Percentiles rank a stretch among this genome's conserved stretches.
Conservation (phyloP, 2,113 vertebrate species). For the Crotalus horridus region DNA sequence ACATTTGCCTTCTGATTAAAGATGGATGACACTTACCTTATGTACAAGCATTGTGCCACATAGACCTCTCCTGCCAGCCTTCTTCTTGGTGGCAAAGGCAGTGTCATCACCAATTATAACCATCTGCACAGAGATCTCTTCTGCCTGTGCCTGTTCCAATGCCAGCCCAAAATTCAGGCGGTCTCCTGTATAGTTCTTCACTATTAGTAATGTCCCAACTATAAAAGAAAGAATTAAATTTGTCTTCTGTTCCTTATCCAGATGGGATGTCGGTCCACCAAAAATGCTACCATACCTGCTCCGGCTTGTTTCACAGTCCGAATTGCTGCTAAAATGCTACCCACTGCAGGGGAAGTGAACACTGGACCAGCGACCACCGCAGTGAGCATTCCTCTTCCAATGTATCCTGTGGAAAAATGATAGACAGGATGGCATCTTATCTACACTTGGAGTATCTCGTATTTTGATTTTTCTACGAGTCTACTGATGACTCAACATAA, state of each 20-base stretch:
- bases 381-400: conserved; percentile 90
- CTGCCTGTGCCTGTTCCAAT: conserved; percentile 79
- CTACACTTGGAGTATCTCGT: background rate
- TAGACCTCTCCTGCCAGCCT: conserved; percentile 85
- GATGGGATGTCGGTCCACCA: fast-evolving
- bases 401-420: conserved; percentile 73
- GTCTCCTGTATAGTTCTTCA: conserved; percentile 97
- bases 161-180: conserved; percentile 93
- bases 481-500: background rate
- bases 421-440: background rate
- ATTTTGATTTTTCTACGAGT: background rate
- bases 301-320: conserved; percentile 77
- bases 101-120: conserved; percentile 89
- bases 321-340: conserved; percentile 87
- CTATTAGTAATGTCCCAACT: conserved; percentile 84
- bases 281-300: conserved; percentile 56
- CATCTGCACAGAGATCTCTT: conserved; percentile 77
- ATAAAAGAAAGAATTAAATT: background rate
- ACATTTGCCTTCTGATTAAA: background rate
- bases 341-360: conserved; percentile 88
- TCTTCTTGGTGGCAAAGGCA: conserved; percentile 79
- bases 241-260: background rate
- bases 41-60: conserved; percentile 90
- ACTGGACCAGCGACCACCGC: conserved; percentile 86
- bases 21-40: conserved; percentile 72